These are phyloP conservation scores for Drosophila rubida DNA, from an alignment of 2,888 invertebrate species.

Conservation along the genomic window DNA sequence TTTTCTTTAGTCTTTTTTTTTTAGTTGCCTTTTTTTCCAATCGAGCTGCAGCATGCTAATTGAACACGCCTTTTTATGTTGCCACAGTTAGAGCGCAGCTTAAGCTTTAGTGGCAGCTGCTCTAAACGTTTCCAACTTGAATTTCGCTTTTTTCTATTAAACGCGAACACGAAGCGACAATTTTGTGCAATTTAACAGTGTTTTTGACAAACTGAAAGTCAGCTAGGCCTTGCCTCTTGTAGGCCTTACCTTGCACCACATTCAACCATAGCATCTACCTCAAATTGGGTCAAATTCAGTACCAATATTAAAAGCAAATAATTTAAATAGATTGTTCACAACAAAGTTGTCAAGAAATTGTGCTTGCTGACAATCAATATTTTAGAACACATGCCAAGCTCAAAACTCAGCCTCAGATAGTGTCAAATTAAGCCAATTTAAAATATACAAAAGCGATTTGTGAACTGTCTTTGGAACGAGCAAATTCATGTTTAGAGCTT, in stretches of 20 bases:
- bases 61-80: constrained; percentile 79
- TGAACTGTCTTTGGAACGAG: neutral
- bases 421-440: neutral
- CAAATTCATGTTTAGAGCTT: neutral
- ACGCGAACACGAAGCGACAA: constrained; percentile 57
- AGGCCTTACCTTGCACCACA: constrained; percentile 7
- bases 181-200: constrained; percentile 52
- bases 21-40: constrained; percentile 19
- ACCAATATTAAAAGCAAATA: neutral
- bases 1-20: constrained; percentile 15
- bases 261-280: neutral
- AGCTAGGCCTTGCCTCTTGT: constrained; percentile 1
- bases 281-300: neutral
- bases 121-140: constrained; percentile 76
- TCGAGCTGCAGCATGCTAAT: constrained; percentile 69
- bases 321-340: neutral
- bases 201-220: constrained; percentile 53
- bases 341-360: too few species aligned
- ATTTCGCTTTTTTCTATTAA: constrained; percentile 44
- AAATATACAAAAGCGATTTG: neutral
- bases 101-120: constrained; percentile 46
- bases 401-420: neutral
- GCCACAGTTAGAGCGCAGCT: constrained; percentile 7
- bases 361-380: neutral
- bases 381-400: neutral